phyloP scores from a whole-genome alignment of 2,888 invertebrate genomes.

The Schizotus pectinicornis region DNA sequence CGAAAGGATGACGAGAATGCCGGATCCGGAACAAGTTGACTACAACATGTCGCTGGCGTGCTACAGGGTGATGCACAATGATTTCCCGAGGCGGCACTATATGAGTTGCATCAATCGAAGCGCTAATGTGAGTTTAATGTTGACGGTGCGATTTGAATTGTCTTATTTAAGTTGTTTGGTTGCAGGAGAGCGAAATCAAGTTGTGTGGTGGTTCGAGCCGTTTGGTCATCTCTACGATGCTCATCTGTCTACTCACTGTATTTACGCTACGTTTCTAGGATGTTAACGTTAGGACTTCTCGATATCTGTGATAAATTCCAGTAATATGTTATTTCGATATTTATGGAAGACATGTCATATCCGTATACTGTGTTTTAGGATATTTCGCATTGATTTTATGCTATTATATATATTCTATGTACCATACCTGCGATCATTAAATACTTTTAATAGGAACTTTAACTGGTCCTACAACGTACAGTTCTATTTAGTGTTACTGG shows the following conservation, averaged over 20 bases:
- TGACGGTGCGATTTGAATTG: neutral
- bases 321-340: neutral
- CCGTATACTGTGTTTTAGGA: too few species aligned
- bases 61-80: conserved; percentile 55
- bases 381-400: too few species aligned
- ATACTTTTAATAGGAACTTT: too few species aligned
- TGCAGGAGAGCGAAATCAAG: conserved; percentile 71
- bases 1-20: conserved; percentile 35
- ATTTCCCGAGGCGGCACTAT: conserved; percentile 71
- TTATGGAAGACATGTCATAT: too few species aligned
- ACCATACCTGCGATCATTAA: too few species aligned
- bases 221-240: neutral
- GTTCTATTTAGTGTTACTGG: too few species aligned
- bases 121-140: conserved; percentile 72
- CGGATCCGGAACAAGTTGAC: conserved; percentile 51
- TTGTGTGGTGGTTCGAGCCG: conserved; percentile 62
- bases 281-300: neutral
- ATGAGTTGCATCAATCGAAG: conserved; percentile 78
- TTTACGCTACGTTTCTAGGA: neutral
- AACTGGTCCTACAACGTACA: too few species aligned
- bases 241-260: neutral
- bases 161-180: conserved; percentile 32
- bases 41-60: conserved; percentile 59
- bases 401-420: too few species aligned
- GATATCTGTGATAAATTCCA: conserved; percentile 26